Evolutionary conservation across 2,113 vertebrate genomes (phyloP).

Genomic region (Zosterops hypoxanthus): DNA sequence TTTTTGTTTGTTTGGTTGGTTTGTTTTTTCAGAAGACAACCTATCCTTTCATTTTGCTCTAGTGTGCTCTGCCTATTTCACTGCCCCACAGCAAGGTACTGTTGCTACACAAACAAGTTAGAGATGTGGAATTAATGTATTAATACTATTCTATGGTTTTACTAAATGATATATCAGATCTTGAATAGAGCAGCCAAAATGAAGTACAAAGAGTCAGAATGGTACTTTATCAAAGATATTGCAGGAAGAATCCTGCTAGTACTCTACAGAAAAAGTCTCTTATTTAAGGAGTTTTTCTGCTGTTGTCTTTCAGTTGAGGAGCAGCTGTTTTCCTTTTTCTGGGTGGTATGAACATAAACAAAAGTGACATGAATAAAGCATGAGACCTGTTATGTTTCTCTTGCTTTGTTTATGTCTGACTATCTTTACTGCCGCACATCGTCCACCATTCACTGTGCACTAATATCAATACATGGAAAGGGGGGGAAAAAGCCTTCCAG

Average conservation of each 20-base stretch:
- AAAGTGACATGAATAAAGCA: constrained; percentile 37
- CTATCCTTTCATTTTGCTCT: constrained; percentile 31
- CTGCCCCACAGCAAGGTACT: neutral
- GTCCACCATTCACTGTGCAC: neutral
- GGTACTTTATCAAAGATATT: neutral
- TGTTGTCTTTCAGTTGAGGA: neutral
- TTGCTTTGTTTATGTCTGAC: neutral
- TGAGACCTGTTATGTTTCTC: neutral
- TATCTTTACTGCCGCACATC: neutral
- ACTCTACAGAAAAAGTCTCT: neutral
- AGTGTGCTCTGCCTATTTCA: neutral
- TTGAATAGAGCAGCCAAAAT: neutral
- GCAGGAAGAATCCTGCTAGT: neutral
- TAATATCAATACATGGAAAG: neutral
- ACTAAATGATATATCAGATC: neutral
- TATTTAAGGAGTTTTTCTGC: neutral
- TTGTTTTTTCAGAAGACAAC: neutral
- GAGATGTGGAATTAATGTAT: neutral
- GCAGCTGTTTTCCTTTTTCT: constrained; percentile 19
- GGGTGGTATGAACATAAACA: constrained; percentile 24
- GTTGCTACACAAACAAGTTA: neutral
- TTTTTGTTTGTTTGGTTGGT: neutral
- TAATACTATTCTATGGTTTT: neutral
- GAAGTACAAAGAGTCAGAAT: neutral
- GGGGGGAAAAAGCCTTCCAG: neutral